Conservation (phyloP, 1,140 invertebrate species). For the Psilanteris sp. region DNA sequence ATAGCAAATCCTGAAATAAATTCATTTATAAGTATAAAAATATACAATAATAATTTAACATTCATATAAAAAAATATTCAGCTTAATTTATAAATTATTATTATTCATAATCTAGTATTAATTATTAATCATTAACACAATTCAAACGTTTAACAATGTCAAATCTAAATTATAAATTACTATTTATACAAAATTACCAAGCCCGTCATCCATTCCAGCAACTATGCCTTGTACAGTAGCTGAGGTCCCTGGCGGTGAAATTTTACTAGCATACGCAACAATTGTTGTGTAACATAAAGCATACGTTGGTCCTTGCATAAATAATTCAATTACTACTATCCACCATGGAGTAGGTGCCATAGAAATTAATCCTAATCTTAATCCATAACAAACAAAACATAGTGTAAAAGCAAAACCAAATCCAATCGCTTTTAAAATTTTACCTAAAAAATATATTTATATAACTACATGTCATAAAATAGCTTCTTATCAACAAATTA, state of each 20-base stretch:
- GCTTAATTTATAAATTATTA: too few species aligned
- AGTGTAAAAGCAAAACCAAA: constrained; percentile 86
- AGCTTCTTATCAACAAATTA: too few species aligned
- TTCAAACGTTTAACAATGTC: too few species aligned
- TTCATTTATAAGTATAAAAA: not conserved
- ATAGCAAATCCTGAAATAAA: constrained; percentile 81
- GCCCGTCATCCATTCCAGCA: constrained; percentile 89
- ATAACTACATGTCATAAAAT: too few species aligned
- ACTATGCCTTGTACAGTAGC: constrained; percentile 90
- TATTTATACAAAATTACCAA: too few species aligned
- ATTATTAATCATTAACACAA: too few species aligned
- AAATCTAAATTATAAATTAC: too few species aligned
- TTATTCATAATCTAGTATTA: too few species aligned
- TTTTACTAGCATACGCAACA: constrained; percentile 87
- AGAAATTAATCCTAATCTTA: constrained; percentile 85
- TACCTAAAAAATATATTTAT: constrained; percentile 82
- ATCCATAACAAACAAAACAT: constrained; percentile 85
- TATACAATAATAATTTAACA: constrained; percentile 2
- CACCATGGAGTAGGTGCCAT: constrained; percentile 87
- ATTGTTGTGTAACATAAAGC: constrained; percentile 89
- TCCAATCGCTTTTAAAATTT: constrained; percentile 83
- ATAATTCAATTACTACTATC: constrained; percentile 84
- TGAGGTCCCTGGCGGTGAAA: constrained; percentile 88
- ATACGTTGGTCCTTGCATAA: constrained; percentile 89
- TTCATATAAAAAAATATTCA: too few species aligned